These are phyloP conservation scores for Dryococelus australis DNA, from an alignment of 2,888 invertebrate species.

Conservation along the genomic window DNA sequence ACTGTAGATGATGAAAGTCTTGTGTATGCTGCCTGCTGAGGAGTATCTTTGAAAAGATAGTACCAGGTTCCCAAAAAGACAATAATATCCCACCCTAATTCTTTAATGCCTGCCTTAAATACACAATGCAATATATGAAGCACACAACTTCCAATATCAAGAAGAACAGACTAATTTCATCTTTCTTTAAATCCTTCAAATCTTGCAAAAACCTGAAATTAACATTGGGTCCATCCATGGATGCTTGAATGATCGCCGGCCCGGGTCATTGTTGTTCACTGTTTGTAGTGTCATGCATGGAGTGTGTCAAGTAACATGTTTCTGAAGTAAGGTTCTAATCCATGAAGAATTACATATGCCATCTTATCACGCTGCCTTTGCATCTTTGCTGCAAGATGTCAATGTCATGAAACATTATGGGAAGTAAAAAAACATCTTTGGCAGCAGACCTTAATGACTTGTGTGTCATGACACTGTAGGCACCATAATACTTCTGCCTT, in stretches of 20 bases:
- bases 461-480: slow-evolving; percentile 2
- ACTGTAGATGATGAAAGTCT: too few relatives aligned
- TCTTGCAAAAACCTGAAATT: slow-evolving; percentile 16
- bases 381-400: background rate
- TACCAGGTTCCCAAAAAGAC: background rate
- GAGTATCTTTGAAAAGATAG: too few relatives aligned
- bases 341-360: background rate
- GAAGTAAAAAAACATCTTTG: background rate
- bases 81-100: background rate
- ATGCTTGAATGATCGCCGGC: too few relatives aligned
- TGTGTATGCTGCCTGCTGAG: too few relatives aligned
- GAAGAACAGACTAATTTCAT: background rate
- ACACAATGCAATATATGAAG: background rate
- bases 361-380: background rate
- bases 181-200: background rate
- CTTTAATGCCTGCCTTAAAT: slow-evolving; percentile 2
- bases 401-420: background rate
- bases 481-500: background rate
- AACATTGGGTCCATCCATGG: too few relatives aligned
- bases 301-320: background rate
- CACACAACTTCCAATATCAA: background rate
- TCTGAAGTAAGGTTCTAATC: slow-evolving; percentile 1
- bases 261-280: too few relatives aligned
- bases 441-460: slow-evolving; percentile 10
- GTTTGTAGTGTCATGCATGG: too few relatives aligned